These are phyloP conservation scores for Acrocyrtus sp. DNA, from an alignment of 2,888 invertebrate genomes.

Conservation along the genomic window DNA sequence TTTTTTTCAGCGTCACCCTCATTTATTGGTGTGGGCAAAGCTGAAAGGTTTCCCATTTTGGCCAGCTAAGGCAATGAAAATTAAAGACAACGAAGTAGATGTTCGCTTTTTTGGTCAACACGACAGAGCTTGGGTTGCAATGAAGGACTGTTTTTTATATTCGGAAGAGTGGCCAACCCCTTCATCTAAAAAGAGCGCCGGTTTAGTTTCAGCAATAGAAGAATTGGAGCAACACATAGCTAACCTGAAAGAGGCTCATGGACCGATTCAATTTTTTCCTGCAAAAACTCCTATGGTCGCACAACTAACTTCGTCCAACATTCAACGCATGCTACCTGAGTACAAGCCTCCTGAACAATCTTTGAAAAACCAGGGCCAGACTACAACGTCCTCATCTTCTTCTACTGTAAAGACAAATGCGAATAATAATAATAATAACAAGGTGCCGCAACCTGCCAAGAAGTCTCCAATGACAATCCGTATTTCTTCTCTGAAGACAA, in stretches of 20 bases:
- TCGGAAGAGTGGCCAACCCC: conserved; percentile 73
- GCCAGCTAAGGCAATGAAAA: conserved; percentile 93
- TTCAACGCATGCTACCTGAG: conserved; percentile 74
- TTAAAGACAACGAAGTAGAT: conserved; percentile 77
- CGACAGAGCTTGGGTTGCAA: conserved; percentile 89
- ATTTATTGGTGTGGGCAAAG: conserved; percentile 95
- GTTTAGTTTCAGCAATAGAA: conserved; percentile 74
- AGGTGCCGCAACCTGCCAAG: conserved; percentile 22
- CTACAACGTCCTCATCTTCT: not conserved
- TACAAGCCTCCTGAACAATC: conserved; percentile 22
- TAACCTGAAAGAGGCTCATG: conserved; percentile 77
- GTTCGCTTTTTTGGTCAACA: conserved; percentile 96
- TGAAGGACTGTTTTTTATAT: conserved; percentile 84
- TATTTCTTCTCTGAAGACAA: conserved; percentile 61
- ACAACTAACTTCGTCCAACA: conserved; percentile 71
- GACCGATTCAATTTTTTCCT: conserved; percentile 78
- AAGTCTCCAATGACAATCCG: conserved; percentile 60
- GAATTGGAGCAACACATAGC: conserved; percentile 82
- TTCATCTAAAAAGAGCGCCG: conserved; percentile 70
- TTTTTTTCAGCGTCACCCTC: conserved; percentile 75
- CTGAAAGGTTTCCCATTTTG: conserved; percentile 96
- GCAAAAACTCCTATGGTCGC: conserved; percentile 77
- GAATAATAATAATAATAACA: conserved; percentile 23
- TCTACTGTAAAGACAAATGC: conserved; percentile 2
- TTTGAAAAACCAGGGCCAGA: not conserved